phyloP scores from a whole-genome alignment of 2,888 invertebrate species.

The Pseudococcus longispinus region DNA sequence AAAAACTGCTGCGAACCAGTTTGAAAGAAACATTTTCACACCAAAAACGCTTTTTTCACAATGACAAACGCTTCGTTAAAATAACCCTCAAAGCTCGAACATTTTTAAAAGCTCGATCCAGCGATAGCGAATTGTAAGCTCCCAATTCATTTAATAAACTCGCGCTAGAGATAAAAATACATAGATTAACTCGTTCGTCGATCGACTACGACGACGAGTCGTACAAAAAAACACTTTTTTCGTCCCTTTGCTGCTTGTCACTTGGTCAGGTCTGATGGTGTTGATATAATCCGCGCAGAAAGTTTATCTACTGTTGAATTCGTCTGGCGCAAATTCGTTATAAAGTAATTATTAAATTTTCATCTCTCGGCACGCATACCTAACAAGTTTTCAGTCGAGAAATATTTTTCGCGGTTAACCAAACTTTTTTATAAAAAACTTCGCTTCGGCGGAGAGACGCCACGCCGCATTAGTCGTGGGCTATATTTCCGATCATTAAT shows the following conservation, averaged over 20 bases:
- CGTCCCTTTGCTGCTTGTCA: neutral
- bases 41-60: no score
- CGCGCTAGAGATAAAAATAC: neutral
- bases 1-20: no score
- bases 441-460: neutral
- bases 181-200: neutral
- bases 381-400: no score
- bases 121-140: neutral
- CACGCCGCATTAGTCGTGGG: neutral
- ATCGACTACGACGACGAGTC: neutral
- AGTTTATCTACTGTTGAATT: neutral
- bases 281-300: neutral
- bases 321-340: neutral
- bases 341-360: neutral
- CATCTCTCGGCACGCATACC: neutral
- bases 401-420: neutral
- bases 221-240: neutral
- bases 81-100: no score
- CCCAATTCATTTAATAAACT: neutral
- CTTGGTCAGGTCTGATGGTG: neutral
- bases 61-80: no score
- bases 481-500: neutral
- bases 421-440: neutral
- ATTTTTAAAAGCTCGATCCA: no score
- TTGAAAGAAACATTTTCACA: no score